Base-by-base conservation (phyloP, 2,888 invertebrate species). In the Meliscaeva auricollis region DNA sequence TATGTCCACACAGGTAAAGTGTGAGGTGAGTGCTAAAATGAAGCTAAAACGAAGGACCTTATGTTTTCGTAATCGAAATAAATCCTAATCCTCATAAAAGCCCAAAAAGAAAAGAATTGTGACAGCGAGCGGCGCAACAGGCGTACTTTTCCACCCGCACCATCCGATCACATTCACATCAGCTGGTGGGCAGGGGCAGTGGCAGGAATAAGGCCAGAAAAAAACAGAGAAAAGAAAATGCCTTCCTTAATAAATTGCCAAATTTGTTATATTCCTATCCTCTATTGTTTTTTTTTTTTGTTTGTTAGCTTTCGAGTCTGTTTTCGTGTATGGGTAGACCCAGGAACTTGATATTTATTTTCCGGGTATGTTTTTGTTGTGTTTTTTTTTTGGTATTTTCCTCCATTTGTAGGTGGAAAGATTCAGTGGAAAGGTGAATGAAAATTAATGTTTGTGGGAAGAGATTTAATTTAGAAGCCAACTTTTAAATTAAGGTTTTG, bases 21-120 rank as follows among this genome's bases (percentile, higher is more conserved):
- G 15, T 50, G 48, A 41, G 75, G 56, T 20, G 44, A 44, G 13
- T 38, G 66, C 20, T 46, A 38, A 66, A 64, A 26, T 13, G 46
- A 56, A 35, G 17, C 56, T 35, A 11, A 56, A 35, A 38, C 13
- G 15, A 41, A 50, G 20, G 46, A 64, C 50, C 70, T 46, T 48
- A 46, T 82, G 74, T 70, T 22, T 64, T 54, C 52, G 79, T 70
- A 84, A 84, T 75, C 74, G 58, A 64, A 79, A 79, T 84, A 75
- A 75, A 84, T 79, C 70, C 74, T 66, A 54, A 75, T 73, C 58
- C 79, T 8, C 38, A 30, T 54, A 20, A 66, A 76, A 76, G 75
- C 58, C 41, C 58, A 26, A 35, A 72, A 68, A 48, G 66, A 46
- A 62, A 38, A 15, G 6, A 4, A 60, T 68, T 62, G 84, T 80